These are phyloP conservation scores for Spodoptera littoralis DNA, from an alignment of 2,888 invertebrate species.

Conservation along the genomic window DNA sequence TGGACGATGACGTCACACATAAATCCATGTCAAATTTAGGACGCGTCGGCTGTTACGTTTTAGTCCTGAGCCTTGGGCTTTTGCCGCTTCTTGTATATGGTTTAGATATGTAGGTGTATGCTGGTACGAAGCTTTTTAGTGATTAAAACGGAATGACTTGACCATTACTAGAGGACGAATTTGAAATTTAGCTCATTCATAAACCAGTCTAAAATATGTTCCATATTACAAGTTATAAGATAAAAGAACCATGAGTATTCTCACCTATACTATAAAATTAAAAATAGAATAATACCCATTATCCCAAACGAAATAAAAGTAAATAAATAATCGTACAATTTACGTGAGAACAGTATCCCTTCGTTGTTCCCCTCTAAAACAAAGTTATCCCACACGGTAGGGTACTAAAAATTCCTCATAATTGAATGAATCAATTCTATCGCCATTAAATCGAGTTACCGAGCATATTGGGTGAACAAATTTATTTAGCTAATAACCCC, in stretches of 20 bases:
- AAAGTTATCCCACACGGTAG: constrained; percentile 84
- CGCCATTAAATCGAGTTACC: constrained; percentile 89
- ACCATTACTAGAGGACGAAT: background rate
- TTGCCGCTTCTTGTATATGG: constrained; percentile 27
- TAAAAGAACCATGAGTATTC: too few relatives aligned
- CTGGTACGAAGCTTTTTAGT: background rate
- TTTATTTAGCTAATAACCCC: constrained; percentile 88
- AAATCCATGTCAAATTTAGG: constrained; percentile 86
- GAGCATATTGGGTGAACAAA: constrained; percentile 88
- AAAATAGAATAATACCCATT: background rate
- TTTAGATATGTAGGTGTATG: constrained; percentile 4
- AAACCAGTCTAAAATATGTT: too few relatives aligned
- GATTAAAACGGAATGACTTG: background rate
- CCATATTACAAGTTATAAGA: too few relatives aligned
- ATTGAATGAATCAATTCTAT: constrained; percentile 89
- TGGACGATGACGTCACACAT: constrained; percentile 86
- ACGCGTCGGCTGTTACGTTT: constrained; percentile 63
- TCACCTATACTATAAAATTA: background rate
- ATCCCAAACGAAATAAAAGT: constrained; percentile 34
- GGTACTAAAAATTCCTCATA: constrained; percentile 88
- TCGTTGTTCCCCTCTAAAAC: constrained; percentile 78
- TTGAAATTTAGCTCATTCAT: background rate
- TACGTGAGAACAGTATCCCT: constrained; percentile 85
- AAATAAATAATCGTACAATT: constrained; percentile 74
- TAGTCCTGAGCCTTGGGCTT: constrained; percentile 39